These are phyloP conservation scores for Meriones psammophilus DNA, from an alignment of 2,797 vertebrate genomes.

Conservation along the genomic window DNA sequence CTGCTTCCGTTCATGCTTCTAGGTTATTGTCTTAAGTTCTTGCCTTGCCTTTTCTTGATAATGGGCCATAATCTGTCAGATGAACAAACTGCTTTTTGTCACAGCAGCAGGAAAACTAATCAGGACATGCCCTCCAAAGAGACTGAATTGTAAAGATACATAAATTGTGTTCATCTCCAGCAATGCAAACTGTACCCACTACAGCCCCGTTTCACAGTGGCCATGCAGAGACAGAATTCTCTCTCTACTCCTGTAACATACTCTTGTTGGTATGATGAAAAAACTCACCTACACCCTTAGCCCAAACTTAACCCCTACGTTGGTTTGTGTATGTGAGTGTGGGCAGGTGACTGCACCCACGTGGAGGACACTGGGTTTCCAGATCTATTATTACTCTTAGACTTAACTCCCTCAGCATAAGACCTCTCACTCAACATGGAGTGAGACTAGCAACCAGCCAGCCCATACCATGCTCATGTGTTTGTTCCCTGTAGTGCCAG, in stretches of 20 bases:
- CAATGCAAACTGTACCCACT: neutral
- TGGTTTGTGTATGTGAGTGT: neutral
- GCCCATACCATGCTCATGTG: neutral
- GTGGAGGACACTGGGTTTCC: neutral
- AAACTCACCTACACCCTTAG: neutral
- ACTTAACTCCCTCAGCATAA: neutral
- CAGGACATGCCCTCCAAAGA: neutral
- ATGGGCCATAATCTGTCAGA: neutral
- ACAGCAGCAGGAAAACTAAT: neutral
- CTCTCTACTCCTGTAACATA: neutral
- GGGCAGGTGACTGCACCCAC: neutral
- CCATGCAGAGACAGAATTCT: neutral
- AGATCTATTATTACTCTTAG: neutral
- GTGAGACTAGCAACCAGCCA: neutral
- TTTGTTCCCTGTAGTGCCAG: neutral
- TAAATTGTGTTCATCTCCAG: slow-evolving; percentile 15
- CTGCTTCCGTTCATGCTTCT: neutral
- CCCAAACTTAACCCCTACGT: neutral
- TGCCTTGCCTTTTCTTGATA: neutral
- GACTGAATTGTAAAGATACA: slow-evolving; percentile 18
- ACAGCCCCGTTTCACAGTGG: neutral
- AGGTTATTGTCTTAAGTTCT: neutral
- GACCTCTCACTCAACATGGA: neutral
- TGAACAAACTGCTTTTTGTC: neutral
- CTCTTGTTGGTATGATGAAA: neutral